Evolutionary conservation across 2,113 vertebrate species (phyloP).

Genomic region (Hyperoodon ampullatus): DNA sequence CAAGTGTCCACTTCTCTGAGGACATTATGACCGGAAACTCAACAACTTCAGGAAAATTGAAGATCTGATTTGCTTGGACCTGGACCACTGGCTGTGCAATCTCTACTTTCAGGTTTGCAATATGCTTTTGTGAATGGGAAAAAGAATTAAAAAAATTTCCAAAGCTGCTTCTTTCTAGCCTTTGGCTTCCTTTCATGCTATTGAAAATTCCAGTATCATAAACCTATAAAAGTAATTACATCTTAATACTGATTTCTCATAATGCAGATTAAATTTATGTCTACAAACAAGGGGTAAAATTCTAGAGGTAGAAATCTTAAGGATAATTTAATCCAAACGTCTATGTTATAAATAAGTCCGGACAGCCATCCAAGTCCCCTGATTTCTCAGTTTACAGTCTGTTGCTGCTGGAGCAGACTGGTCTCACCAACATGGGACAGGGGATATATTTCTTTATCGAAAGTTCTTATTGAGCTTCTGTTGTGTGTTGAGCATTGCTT

Average conservation of each 20-base stretch:
- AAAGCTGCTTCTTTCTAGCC: neutral
- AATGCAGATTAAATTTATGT: neutral
- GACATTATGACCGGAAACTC: conserved; percentile 85
- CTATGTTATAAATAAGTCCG: neutral
- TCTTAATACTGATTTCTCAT: neutral
- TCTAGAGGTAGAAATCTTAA: neutral
- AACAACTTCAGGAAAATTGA: conserved; percentile 92
- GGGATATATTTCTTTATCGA: neutral
- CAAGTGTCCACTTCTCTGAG: conserved; percentile 92
- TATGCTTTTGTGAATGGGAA: neutral
- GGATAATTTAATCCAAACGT: neutral
- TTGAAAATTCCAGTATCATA: neutral
- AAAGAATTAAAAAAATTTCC: neutral
- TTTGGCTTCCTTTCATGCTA: neutral
- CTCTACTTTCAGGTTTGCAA: conserved; percentile 95
- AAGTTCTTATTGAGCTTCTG: neutral
- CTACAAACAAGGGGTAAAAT: neutral
- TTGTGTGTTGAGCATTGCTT: neutral
- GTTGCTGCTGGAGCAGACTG: neutral
- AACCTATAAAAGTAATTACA: neutral
- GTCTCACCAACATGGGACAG: neutral
- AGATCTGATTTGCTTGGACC: conserved; percentile 89
- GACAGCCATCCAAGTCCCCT: neutral
- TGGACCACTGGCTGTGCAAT: conserved; percentile 96
- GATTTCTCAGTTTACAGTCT: neutral